Base-by-base conservation (phyloP, 2,888 invertebrate genomes). In the Ophioninae sp. region DNA sequence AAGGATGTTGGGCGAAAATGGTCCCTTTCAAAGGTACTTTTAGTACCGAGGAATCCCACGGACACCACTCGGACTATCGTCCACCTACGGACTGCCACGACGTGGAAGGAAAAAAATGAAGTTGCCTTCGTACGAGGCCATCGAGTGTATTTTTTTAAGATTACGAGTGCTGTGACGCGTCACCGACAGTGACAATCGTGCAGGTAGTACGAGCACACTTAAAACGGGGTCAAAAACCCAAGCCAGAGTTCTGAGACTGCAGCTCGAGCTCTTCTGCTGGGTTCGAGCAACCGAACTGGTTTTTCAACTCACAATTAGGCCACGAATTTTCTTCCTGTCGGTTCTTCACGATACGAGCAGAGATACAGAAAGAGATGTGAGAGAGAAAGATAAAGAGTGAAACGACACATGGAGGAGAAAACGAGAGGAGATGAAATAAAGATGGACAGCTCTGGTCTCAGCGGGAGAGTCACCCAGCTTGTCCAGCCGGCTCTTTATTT, bases 401-500 rank as follows among this genome's bases (percentile, higher is more conserved):
- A 23, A 20, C 22, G 44, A 41, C 23, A 20, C 20, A 37, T 73
- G 79, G 82, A 61, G 76, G 78, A 79, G 58, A 85, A 74, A 79
- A 67, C 44, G 64, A 74, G 61, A 79, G 80, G 85, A 85, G 88
- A 87, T 86, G 85, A 89, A 87, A 90, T 88, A 88, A 87, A 88
- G 88, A 87, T 84, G 86, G 83, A 80, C 81, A 81, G 84, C 82
- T 85, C 44, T 68, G 44, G 44, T 82, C 85, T 82, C 85, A 85
- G 86, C 86, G 86, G 79, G 84, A 87, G 86, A 88, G 87, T 85
- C 86, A 82, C 84, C 51, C 87, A 86, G 88, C 88, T 90, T 88
- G 89, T 91, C 88, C 86, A 84, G 86, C 88, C 87, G 89, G 87
- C 88, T 90, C 89, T 91, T 92, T 92, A 92, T 92, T 92, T 92